Percentiles rank a stretch among this genome's conserved stretches.
phyloP scores from a whole-genome alignment of 1,140 invertebrate species.

The Bombus difficillimus region DNA sequence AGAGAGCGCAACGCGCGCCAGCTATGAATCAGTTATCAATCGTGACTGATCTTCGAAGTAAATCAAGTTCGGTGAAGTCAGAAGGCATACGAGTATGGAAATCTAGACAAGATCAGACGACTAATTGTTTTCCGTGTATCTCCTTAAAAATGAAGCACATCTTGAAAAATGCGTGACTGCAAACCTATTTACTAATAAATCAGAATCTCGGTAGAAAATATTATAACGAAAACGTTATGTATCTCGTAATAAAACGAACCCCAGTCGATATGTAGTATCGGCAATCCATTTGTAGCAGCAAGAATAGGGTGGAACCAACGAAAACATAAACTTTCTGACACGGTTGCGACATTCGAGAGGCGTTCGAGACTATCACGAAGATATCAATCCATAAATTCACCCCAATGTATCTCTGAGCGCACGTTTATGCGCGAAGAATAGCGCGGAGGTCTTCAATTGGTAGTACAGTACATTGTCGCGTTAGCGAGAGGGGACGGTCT shows the following conservation, averaged over 20 bases:
- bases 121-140: background rate
- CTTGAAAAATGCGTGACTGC: background rate
- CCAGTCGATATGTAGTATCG: background rate
- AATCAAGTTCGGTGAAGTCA: background rate
- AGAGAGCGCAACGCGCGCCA: background rate
- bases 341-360: background rate
- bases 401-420: background rate
- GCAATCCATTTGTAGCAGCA: background rate
- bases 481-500: conserved; percentile 23
- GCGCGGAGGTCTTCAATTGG: background rate
- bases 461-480: background rate
- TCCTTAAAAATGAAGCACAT: background rate
- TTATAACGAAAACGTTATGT: too few species aligned
- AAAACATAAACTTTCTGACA: background rate
- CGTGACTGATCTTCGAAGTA: conserved; percentile 21
- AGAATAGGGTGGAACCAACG: background rate
- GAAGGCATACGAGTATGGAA: too few species aligned
- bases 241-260: too few species aligned
- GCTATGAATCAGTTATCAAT: conserved; percentile 27
- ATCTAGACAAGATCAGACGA: background rate
- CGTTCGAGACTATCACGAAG: background rate
- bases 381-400: background rate
- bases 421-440: background rate
- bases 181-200: too few species aligned
- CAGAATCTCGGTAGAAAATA: too few species aligned